A percentile compares a stretch with the other conserved stretches of the same genome.
These are phyloP conservation scores for Stramonita haemastoma DNA, from an alignment of 2,888 invertebrate species.

Conservation along the genomic window DNA sequence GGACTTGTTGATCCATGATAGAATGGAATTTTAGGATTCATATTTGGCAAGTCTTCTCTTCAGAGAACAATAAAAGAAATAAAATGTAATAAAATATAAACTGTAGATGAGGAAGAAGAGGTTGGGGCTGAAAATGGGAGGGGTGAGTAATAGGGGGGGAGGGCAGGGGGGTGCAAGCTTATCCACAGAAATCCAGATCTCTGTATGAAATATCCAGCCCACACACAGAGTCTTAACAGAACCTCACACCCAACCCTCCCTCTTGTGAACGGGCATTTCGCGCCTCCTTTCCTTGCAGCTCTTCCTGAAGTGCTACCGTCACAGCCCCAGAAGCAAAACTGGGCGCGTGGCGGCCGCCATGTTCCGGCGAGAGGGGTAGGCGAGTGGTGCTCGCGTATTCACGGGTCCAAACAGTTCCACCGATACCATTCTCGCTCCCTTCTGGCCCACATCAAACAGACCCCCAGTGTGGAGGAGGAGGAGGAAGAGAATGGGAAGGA, in stretches of 20 bases:
- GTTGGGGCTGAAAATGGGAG: too few species aligned
- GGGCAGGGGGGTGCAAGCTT: too few species aligned
- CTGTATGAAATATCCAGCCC: too few species aligned
- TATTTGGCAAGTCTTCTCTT: too few species aligned
- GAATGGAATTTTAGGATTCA: too few species aligned
- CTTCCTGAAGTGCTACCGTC: slow-evolving; percentile 41
- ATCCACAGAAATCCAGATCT: not conserved
- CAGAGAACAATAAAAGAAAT: too few species aligned
- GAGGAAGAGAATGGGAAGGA: not conserved
- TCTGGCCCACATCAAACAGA: not conserved
- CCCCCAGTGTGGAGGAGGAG: not conserved
- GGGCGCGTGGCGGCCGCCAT: slow-evolving; percentile 39
- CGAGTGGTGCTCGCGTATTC: slow-evolving; percentile 48
- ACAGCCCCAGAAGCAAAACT: slow-evolving; percentile 40
- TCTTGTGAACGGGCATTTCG: not conserved
- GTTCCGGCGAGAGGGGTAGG: slow-evolving; percentile 52
- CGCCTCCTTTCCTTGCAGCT: slow-evolving; percentile 42
- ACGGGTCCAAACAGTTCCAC: not conserved
- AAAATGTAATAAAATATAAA: too few species aligned
- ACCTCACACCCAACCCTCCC: not conserved
- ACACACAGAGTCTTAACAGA: not conserved
- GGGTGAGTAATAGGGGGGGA: too few species aligned
- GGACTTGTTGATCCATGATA: too few species aligned
- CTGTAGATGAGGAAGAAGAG: too few species aligned
- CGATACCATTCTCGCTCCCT: slow-evolving; percentile 33